phyloP scores from a whole-genome alignment of 2,113 vertebrate species.

The Oryctolagus cuniculus region mOryCun1.1 NC_091449.1:12351001-12351500 shows the following conservation, averaged over 20 bases:
- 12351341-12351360: not conserved
- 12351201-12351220: constrained; percentile 90
- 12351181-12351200: constrained; percentile 85
- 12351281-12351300: not conserved
- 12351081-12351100: constrained; percentile 87
- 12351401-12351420: not conserved
- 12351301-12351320: not conserved
- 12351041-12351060: not conserved
- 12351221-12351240: constrained; percentile 88
- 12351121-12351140: constrained; percentile 56
- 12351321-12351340: not conserved
- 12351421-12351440: not conserved
- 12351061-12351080: too few relatives aligned
- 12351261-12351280: not conserved
- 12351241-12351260: too few relatives aligned
- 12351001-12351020: constrained; percentile 82
- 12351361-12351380: not conserved
- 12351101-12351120: constrained; percentile 76
- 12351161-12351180: constrained; percentile 95
- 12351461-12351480: too few relatives aligned
- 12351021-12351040: fast-evolving
- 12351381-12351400: not conserved
- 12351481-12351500: not conserved
- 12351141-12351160: constrained; percentile 92
- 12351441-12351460: not conserved